A percentile compares a stretch with the other conserved stretches of the same genome.
phyloP scores from a whole-genome alignment of 2,797 vertebrate species.

The Hypotaenidia okinawae region DNA sequence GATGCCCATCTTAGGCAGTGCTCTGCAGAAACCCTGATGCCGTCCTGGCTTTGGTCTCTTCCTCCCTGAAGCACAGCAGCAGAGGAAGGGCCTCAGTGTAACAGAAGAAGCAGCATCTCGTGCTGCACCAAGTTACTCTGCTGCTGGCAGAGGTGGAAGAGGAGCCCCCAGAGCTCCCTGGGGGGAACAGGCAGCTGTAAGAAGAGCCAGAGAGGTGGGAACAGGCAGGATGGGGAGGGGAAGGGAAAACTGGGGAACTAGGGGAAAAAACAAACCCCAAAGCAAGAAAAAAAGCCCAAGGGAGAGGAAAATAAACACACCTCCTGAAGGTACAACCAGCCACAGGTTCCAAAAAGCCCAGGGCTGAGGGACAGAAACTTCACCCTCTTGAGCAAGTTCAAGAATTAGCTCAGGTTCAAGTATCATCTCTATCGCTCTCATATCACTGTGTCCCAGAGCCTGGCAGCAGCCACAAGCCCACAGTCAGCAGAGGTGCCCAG shows the following conservation, averaged over 20 bases:
- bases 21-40: slow-evolving; percentile 38
- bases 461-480: background rate
- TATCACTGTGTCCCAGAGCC: background rate
- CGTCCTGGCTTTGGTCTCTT: slow-evolving; percentile 25
- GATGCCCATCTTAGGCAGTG: slow-evolving; percentile 16
- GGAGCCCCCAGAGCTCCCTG: background rate
- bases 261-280: too few species aligned
- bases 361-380: background rate
- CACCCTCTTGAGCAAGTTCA: slow-evolving; percentile 13
- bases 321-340: background rate
- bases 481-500: background rate
- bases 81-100: slow-evolving; percentile 30
- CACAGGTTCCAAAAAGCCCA: background rate
- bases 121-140: accelerated
- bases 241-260: background rate
- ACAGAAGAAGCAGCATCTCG: background rate
- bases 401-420: background rate
- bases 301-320: background rate
- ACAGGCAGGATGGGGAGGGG: background rate
- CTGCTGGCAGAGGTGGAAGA: background rate
- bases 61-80: slow-evolving; percentile 35
- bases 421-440: background rate
- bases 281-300: background rate
- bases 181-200: background rate
- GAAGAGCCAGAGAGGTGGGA: background rate